Conservation (phyloP, 2,797 vertebrate genomes). For the Falco rusticolus region DNA sequence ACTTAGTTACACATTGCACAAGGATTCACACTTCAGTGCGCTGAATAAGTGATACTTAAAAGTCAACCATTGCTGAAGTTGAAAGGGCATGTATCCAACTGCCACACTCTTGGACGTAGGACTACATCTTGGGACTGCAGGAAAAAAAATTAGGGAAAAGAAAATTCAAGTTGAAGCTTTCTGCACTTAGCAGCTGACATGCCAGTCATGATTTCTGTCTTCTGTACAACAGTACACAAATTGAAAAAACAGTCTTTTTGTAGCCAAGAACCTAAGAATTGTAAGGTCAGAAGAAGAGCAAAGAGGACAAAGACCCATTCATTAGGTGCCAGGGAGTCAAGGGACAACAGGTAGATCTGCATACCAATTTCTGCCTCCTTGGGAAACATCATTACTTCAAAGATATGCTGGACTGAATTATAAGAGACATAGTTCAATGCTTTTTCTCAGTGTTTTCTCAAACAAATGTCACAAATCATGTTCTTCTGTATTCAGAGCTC, state of each 20-base stretch:
- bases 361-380: background rate
- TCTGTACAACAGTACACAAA: rapidly evolving
- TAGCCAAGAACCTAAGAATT: background rate
- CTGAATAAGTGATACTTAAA: background rate
- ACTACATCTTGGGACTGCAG: background rate
- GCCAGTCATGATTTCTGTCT: background rate
- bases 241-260: background rate
- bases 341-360: background rate
- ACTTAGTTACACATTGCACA: background rate
- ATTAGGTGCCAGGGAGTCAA: background rate
- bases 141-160: background rate
- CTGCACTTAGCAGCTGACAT: background rate
- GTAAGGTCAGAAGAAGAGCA: background rate
- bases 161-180: background rate
- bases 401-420: background rate
- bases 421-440: background rate
- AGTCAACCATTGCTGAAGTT: background rate
- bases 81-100: background rate
- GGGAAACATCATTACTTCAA: background rate
- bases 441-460: background rate
- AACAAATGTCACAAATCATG: background rate
- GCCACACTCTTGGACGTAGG: background rate
- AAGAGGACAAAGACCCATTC: background rate
- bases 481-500: background rate
- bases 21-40: rapidly evolving